phyloP scores from a whole-genome alignment of 2,797 vertebrate genomes.

The Pitangus sulphuratus region DNA sequence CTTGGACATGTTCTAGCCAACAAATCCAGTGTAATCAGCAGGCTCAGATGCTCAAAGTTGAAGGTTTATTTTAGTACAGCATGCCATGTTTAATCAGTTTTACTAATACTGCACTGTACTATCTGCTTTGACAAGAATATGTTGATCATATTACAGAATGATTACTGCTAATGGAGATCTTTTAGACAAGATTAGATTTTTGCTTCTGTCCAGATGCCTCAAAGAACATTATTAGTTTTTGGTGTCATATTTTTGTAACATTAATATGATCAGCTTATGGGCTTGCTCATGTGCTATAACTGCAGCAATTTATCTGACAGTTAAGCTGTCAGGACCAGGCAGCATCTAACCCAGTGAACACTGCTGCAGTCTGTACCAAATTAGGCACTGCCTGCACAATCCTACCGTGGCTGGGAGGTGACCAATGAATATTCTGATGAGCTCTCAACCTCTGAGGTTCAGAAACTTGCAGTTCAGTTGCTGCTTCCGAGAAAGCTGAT shows the following conservation, averaged over 20 bases:
- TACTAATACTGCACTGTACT: not conserved
- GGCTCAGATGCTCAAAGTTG: not conserved
- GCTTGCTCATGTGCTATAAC: conserved; percentile 34
- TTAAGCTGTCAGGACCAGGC: conserved; percentile 50
- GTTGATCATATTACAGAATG: conserved; percentile 55
- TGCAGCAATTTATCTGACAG: conserved; percentile 61
- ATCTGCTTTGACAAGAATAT: conserved; percentile 53
- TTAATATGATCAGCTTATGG: conserved; percentile 57
- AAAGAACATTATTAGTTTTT: conserved; percentile 56
- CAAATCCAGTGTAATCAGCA: not conserved
- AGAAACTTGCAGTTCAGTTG: not conserved
- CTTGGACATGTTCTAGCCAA: not conserved
- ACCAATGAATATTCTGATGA: conserved; percentile 4
- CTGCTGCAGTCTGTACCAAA: conserved; percentile 19
- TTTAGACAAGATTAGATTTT: conserved; percentile 56
- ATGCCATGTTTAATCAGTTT: conserved; percentile 53
- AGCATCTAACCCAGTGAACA: conserved; percentile 26
- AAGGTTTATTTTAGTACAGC: conserved; percentile 16
- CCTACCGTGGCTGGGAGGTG: not conserved
- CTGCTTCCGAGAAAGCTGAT: not conserved
- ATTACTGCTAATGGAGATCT: conserved; percentile 50
- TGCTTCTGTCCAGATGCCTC: conserved; percentile 51
- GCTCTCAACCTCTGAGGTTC: not conserved
- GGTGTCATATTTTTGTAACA: conserved; percentile 31
- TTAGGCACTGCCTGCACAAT: not conserved